Percentiles rank a stretch among this genome's conserved stretches.
Evolutionary conservation across 2,113 vertebrate genomes (phyloP).

Genomic region (Ophthalmolycus amberensis): DNA sequence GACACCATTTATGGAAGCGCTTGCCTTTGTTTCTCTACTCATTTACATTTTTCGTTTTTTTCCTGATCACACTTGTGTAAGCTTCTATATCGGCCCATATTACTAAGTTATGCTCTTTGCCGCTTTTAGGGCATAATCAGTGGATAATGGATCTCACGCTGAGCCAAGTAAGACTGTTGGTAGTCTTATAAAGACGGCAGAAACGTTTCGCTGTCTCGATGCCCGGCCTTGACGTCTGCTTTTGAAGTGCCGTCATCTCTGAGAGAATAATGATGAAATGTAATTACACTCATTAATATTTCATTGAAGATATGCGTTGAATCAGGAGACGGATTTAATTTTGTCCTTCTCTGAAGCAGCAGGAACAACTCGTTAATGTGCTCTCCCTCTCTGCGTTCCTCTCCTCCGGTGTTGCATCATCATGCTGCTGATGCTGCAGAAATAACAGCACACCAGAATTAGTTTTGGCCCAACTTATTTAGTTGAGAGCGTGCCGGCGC

Average conservation of each 20-base stretch:
- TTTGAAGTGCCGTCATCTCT: not conserved
- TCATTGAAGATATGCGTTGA: not conserved
- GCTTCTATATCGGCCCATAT: not conserved
- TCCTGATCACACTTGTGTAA: no score
- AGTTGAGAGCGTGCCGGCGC: not conserved
- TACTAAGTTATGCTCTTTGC: not conserved
- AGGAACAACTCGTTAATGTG: not conserved
- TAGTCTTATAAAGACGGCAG: not conserved
- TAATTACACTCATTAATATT: not conserved
- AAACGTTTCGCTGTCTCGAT: not conserved
- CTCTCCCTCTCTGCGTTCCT: not conserved
- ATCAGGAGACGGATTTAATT: not conserved
- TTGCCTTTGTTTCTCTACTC: not conserved
- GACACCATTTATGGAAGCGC: no score
- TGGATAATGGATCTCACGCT: not conserved
- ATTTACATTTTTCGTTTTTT: not conserved
- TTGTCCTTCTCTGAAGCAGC: not conserved
- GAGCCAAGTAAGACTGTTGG: not conserved
- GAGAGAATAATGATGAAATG: not conserved
- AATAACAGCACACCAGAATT: not conserved
- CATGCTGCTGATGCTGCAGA: slow-evolving; percentile 16
- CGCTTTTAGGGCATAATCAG: not conserved
- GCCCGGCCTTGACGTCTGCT: not conserved
- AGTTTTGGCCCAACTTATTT: slow-evolving; percentile 4
- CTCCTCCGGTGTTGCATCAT: not conserved